phyloP scores from a whole-genome alignment of 2,113 vertebrate species.

The Sebastes fasciatus region DNA sequence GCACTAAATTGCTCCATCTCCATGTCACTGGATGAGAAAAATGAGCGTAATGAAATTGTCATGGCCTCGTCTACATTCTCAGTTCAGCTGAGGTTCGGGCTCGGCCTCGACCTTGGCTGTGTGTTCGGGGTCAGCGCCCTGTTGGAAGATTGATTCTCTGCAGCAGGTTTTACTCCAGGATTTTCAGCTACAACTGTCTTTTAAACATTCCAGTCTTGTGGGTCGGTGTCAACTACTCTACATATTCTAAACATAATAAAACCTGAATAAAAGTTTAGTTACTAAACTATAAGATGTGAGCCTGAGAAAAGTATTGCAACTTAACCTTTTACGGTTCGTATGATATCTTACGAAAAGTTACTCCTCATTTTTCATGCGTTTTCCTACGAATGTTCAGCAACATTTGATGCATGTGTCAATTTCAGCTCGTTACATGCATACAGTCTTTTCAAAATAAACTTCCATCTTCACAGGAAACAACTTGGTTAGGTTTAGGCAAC shows the following conservation, averaged over 20 bases:
- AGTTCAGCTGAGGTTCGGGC: constrained; percentile 47
- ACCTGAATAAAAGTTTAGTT: not conserved
- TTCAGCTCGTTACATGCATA: too few relatives aligned
- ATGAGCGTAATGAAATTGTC: constrained; percentile 51
- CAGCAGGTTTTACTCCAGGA: constrained; percentile 24
- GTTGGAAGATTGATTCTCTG: constrained; percentile 35
- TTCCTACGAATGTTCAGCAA: too few relatives aligned
- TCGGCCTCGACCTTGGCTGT: constrained; percentile 22
- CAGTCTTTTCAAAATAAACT: too few relatives aligned
- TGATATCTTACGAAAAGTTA: too few relatives aligned
- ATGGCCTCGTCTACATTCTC: constrained; percentile 50
- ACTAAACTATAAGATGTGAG: not conserved
- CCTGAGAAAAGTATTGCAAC: not conserved
- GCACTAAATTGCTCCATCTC: constrained; percentile 56
- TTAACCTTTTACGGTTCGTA: too few relatives aligned
- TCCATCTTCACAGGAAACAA: too few relatives aligned
- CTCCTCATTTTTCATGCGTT: too few relatives aligned
- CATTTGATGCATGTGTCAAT: too few relatives aligned
- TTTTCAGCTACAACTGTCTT: not conserved
- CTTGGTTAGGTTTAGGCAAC: too few relatives aligned
- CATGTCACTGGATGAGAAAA: constrained; percentile 36
- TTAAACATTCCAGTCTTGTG: not conserved
- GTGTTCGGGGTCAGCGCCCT: constrained; percentile 39
- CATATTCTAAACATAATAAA: not conserved
- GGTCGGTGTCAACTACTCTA: not conserved